Evolutionary conservation across 2,888 invertebrate genomes (phyloP), one percentile per base, ranked within the genome.

Genomic region (Helicoverpa assulta): DNA sequence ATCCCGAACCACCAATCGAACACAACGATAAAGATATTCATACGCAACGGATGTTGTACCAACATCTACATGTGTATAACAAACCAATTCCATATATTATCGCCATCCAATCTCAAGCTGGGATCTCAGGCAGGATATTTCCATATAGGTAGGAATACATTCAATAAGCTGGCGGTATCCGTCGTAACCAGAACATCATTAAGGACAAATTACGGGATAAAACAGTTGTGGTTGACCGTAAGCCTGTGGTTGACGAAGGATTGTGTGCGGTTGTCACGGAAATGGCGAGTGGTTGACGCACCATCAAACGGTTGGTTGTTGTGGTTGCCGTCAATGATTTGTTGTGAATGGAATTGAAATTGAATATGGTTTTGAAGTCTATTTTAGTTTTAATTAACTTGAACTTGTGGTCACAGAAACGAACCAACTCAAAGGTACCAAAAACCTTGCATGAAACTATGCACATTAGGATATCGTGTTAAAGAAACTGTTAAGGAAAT

Each of bases 131-230:
- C 61, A 62, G 64, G 61, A 62, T 71, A 76, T 80, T 76, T 79
- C 55, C 73, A 71, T 74, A 76, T 43, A 75, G 52, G 64, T 55
- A 47, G 26, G 50, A n/a, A 18, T 40, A 72, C 67, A 67, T 69
- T 67, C 67, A 72, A 76, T 79, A 73, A 76, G 51, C 50, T 29
- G 18, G 55, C 47, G 62, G 70, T 40, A 55, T 76, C 59, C 37
- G 47, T 66, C 72, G 40, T 50, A 51, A 76, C 78, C 65, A 71
- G 61, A 81, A 75, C 57, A 67, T 81, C 67, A 81, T 81, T 84
- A 80, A 62, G 55, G 61, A 69, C 72, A 83, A 83, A 84, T 84
- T 84, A 84, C 64, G 67, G 76, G 78, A 76, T 84, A 84, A 84
- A 84, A 84, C 84, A 81, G 83, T 84, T 80, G 80, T 58, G 84